These are phyloP conservation scores for Aurelia sp. DNA, from an alignment of 30 jellyfish, hydroid and myxozoan species.

Conservation along the genomic window DNA sequence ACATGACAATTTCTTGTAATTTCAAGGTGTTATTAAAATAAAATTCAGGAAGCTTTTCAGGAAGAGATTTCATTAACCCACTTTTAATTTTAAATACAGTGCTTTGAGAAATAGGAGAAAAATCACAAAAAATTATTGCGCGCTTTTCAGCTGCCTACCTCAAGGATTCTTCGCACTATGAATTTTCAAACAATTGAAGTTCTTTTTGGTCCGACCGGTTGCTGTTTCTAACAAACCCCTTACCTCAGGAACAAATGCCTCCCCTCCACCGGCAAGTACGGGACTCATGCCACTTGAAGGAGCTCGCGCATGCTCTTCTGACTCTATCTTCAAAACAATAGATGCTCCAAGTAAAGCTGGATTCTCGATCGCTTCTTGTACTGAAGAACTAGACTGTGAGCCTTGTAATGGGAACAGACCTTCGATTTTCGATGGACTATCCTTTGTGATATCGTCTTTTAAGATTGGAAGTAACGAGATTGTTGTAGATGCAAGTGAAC, in stretches of 20 bases:
- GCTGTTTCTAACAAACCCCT: neutral
- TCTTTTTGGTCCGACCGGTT: too few species aligned
- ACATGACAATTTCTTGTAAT: too few species aligned
- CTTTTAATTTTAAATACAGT: too few species aligned
- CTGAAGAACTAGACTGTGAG: conserved; percentile 40
- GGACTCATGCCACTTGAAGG: conserved; percentile 72
- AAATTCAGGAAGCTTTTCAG: too few species aligned
- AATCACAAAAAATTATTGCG: too few species aligned
- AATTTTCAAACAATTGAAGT: too few species aligned
- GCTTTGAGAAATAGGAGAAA: too few species aligned
- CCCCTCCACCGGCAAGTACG: conserved; percentile 65
- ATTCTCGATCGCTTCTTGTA: conserved; percentile 16
- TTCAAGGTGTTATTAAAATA: too few species aligned
- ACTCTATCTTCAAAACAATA: conserved; percentile 73
- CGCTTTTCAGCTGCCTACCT: too few species aligned
- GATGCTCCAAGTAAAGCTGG: conserved; percentile 85
- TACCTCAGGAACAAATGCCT: conserved; percentile 57
- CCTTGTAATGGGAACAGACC: conserved; percentile 78
- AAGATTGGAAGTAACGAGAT: conserved; percentile 79
- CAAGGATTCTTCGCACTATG: too few species aligned
- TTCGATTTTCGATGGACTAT: conserved; percentile 59
- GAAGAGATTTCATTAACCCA: too few species aligned
- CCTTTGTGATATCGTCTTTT: conserved; percentile 29
- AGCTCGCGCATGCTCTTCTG: conserved; percentile 30
- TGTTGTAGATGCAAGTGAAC: conserved; percentile 74